A percentile compares a stretch with the other conserved stretches of the same genome.
Conservation (phyloP, 2,113 vertebrate species). For the Pachycephala philippinensis region DNA sequence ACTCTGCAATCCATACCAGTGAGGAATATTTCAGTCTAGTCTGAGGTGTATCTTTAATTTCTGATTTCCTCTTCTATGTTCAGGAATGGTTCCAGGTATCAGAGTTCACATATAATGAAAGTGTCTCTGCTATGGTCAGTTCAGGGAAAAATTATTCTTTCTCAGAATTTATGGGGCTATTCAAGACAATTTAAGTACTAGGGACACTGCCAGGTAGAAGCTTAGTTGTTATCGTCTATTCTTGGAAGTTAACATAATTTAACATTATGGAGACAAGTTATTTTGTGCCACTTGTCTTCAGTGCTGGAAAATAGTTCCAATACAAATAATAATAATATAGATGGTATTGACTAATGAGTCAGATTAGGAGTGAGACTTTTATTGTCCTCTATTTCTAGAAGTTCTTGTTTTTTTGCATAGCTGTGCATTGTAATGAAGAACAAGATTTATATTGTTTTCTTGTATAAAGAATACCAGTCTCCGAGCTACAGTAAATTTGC, state of each 20-base stretch:
- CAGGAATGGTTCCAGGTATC: not conserved
- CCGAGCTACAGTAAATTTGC: conserved; percentile 37
- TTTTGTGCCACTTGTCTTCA: not conserved
- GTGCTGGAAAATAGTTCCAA: not conserved
- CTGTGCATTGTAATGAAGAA: not conserved
- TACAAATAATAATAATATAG: not conserved
- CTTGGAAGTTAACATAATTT: not conserved
- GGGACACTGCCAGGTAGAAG: not conserved
- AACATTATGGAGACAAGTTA: not conserved
- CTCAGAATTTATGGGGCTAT: not conserved
- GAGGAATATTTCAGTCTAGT: not conserved
- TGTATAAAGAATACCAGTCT: not conserved
- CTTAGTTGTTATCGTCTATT: not conserved
- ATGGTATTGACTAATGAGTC: not conserved
- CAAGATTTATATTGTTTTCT: conserved; percentile 24
- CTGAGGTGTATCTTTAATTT: not conserved
- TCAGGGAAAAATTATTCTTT: not conserved
- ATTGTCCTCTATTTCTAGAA: not conserved
- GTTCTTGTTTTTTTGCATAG: not conserved
- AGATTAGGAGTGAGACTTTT: not conserved
- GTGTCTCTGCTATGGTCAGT: not conserved
- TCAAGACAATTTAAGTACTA: not conserved
- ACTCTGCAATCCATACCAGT: not conserved
- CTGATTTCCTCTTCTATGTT: not conserved
- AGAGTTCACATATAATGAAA: not conserved